Evolutionary conservation across 2,797 vertebrate species (phyloP).

Genomic region (Sandelia bainsii): DNA sequence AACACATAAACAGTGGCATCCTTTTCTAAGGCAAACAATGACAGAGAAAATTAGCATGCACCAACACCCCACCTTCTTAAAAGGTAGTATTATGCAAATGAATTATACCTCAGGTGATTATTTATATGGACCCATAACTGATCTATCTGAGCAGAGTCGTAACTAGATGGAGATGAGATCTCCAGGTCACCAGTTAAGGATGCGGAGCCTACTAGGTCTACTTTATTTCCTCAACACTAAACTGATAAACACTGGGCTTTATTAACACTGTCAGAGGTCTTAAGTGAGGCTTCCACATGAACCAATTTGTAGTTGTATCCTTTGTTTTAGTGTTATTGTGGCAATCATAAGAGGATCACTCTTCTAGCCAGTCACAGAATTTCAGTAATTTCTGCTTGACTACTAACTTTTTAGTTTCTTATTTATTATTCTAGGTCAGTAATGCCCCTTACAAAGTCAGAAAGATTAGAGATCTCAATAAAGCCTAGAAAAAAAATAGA

Average conservation of each 20-base stretch:
- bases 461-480: not conserved
- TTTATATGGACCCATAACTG: conserved; percentile 46
- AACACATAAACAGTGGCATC: conserved; percentile 49
- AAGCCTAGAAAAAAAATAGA: not conserved
- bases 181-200: conserved; percentile 32
- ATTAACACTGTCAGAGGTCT: not conserved
- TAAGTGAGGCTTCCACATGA: not conserved
- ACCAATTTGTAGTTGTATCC: not conserved
- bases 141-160: conserved; percentile 36
- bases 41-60: conserved; percentile 40
- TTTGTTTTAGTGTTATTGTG: not conserved
- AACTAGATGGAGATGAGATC: conserved; percentile 9
- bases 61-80: conserved; percentile 36
- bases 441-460: not conserved
- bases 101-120: conserved; percentile 44
- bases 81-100: conserved; percentile 71
- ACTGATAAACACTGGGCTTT: not conserved
- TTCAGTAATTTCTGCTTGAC: too few species aligned
- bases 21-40: conserved; percentile 51
- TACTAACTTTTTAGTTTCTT: too few species aligned
- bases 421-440: not conserved
- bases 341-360: too few species aligned
- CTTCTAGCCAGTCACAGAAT: too few species aligned
- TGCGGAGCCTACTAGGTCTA: conserved; percentile 2
- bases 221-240: conserved; percentile 27